Conservation (phyloP, 2,888 invertebrate species). For the Amiota minor region DNA sequence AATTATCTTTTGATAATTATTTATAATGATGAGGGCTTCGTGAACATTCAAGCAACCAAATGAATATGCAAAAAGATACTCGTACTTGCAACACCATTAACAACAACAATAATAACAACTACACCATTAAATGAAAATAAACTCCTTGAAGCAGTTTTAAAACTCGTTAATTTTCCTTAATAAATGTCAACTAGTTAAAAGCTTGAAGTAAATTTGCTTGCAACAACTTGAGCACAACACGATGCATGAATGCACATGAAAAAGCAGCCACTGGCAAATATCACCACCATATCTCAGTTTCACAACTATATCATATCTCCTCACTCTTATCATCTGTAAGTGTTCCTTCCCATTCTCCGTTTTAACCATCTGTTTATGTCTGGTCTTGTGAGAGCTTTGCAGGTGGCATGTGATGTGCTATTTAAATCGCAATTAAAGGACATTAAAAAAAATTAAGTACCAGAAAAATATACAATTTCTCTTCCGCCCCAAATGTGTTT, state of each 20-base stretch:
- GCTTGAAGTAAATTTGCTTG: constrained; percentile 48
- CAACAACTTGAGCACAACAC: constrained; percentile 31
- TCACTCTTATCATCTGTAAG: too few relatives aligned
- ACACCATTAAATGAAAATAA: neutral
- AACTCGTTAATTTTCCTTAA: constrained; percentile 25
- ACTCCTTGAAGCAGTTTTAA: constrained; percentile 25
- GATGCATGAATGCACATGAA: neutral
- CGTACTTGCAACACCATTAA: too few relatives aligned
- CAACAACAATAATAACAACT: neutral
- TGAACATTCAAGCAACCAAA: constrained; percentile 11
- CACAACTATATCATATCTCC: too few relatives aligned
- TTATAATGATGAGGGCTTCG: neutral
- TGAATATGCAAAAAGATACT: too few relatives aligned
- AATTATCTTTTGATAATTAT: neutral
- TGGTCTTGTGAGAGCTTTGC: constrained; percentile 12
- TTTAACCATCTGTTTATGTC: neutral
- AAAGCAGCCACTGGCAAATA: too few relatives aligned
- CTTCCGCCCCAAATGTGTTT: too few relatives aligned
- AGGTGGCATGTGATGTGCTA: constrained; percentile 20
- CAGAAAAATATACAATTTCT: too few relatives aligned
- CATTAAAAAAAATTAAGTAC: too few relatives aligned
- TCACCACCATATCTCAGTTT: too few relatives aligned
- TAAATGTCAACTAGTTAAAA: constrained; percentile 39
- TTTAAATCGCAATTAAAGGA: constrained; percentile 40
- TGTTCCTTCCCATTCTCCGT: too few relatives aligned